Base-by-base conservation (phyloP, 2,797 vertebrate genomes). In the Gephyroberyx darwinii region DNA sequence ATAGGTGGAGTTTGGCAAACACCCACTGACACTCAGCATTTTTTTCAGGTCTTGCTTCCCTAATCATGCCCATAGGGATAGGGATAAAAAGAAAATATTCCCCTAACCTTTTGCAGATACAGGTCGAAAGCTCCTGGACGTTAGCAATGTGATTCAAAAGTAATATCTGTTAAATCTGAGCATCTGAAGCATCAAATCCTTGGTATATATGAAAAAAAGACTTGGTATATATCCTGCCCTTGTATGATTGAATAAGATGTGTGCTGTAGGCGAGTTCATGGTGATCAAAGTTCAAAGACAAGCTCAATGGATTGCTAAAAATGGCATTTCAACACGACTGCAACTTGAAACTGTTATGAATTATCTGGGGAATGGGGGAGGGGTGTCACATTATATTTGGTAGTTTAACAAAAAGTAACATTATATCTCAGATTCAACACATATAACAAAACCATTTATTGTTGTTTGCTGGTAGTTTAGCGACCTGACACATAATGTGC, bases 81-180 rank as follows among this genome's bases (percentile, higher is more conserved):
- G 26, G 26, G 26, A 26, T 26, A 83, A 74, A 50, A 37, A 58
- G 43, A 61, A 31, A 67, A 59, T 26, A 37, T 51, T 65, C 69
- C 54, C 16, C 37, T 73, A 81, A 67, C 33, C 57, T 48, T 72
- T 58, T 51, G 54, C 56, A 76, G 65, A 87, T 31, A 66, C 59
- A 84, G 26, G 16, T 41, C 20, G 26, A 45, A 66, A 76, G 83
- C 85, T 88, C 78, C 58, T 62, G 61, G 63, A 70, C 61, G 71
- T 83, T 81, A 84, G 69, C 3, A 5, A 31, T 10, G 54, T 14
- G 68, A 85, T 87, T 77, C 84, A 74, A 86, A 88, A 78, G 77
- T 80, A 71, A 82, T 80, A 88, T 88, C 74, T 76, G 64, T 75
- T 70, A 82, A 88, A 86, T 74, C 72, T 69, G 19, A 55, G 35